A percentile compares a stretch with the other conserved stretches of the same genome.
Conservation (phyloP, 2,888 invertebrate genomes). For the Drosophila silvestris region DNA sequence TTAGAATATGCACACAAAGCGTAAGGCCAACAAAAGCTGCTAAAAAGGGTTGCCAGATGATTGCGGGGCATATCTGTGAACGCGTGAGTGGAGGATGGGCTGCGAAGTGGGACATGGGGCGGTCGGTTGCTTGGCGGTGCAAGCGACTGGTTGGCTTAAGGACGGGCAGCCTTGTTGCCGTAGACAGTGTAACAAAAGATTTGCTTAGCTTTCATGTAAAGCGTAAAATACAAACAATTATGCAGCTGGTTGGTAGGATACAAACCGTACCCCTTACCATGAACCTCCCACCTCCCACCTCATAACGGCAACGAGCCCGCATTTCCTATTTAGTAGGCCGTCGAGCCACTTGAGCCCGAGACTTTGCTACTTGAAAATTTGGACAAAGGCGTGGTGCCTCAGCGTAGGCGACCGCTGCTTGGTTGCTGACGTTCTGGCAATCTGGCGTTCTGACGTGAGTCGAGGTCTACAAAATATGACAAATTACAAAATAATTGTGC, state of each 20-base stretch:
- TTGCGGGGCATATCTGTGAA: slow-evolving; percentile 10
- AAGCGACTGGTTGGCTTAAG: slow-evolving; percentile 6
- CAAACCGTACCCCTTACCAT: slow-evolving; percentile 4
- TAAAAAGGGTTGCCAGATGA: slow-evolving; percentile 59
- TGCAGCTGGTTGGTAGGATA: slow-evolving; percentile 66
- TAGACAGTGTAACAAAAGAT: slow-evolving; percentile 79
- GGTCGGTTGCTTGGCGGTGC: slow-evolving; percentile 19
- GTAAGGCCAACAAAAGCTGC: slow-evolving; percentile 74
- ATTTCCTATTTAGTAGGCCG: slow-evolving; percentile 72
- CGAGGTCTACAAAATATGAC: slow-evolving; percentile 73
- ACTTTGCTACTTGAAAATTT: slow-evolving; percentile 74
- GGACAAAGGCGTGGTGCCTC: slow-evolving; percentile 61
- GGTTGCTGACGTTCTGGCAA: slow-evolving; percentile 1
- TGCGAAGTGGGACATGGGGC: neutral
- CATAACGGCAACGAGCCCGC: slow-evolving; percentile 22
- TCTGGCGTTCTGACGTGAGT: slow-evolving; percentile 15
- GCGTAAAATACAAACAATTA: slow-evolving; percentile 82
- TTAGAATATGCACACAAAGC: slow-evolving; percentile 80
- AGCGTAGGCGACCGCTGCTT: slow-evolving; percentile 19
- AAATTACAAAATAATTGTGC: slow-evolving; percentile 80
- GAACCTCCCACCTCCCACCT: neutral
- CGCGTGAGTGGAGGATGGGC: neutral
- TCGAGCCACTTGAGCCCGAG: slow-evolving; percentile 75
- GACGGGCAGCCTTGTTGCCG: slow-evolving; percentile 56
- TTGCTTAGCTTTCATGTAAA: slow-evolving; percentile 82